Conservation (phyloP, 2,888 invertebrate species). For the Drosophila nigricruria region DNA sequence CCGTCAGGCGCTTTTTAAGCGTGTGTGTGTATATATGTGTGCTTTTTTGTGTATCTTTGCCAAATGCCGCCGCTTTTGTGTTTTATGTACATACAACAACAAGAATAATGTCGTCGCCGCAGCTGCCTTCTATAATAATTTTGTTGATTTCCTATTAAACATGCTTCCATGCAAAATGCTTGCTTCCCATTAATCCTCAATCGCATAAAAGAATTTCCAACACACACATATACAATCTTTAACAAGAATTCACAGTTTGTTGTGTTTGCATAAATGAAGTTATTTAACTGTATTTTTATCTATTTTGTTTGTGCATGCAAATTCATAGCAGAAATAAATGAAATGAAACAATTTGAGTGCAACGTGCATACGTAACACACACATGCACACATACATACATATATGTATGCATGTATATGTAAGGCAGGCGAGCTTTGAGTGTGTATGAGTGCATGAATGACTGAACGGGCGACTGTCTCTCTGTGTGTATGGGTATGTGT, state of each 20-base stretch:
- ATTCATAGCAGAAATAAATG: no score
- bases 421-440: conserved; percentile 12
- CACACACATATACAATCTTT: neutral
- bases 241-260: neutral
- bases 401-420: neutral
- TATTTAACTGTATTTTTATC: no score
- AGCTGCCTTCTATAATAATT: conserved; percentile 27
- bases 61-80: conserved; percentile 57
- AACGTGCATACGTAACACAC: conserved; percentile 9
- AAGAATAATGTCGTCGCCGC: conserved; percentile 3
- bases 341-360: conserved; percentile 17
- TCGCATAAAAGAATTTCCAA: neutral
- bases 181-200: conserved; percentile 5
- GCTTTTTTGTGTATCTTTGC: conserved; percentile 60
- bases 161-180: conserved; percentile 11
- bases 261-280: conserved; percentile 3
- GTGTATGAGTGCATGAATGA: conserved; percentile 3
- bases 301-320: no score
- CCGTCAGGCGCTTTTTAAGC: conserved; percentile 52
- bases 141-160: conserved; percentile 39
- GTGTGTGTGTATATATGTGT: conserved; percentile 19
- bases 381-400: neutral
- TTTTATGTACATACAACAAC: conserved; percentile 26
- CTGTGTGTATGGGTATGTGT: neutral
- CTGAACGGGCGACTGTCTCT: neutral